phyloP scores from a whole-genome alignment of 1,140 invertebrate species.

The Microplitis mediator region DNA sequence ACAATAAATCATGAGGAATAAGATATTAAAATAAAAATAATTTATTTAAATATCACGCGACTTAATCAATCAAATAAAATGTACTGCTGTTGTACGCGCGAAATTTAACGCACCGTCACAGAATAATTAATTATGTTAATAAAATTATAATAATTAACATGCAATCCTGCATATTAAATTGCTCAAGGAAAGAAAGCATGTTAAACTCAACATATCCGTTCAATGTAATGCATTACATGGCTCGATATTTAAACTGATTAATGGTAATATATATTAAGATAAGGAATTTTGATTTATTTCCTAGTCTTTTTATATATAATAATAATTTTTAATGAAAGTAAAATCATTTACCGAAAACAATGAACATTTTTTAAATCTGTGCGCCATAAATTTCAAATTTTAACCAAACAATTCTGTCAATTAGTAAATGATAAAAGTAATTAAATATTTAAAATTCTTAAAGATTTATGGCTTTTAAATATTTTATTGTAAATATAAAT shows the following conservation, averaged over 20 bases:
- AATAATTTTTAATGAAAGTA: neutral
- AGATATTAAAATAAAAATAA: no score
- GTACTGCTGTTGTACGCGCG: neutral
- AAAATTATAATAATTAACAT: slow-evolving; percentile 3
- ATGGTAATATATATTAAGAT: neutral
- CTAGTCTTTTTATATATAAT: neutral
- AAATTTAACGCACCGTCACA: slow-evolving; percentile 3
- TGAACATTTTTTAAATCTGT: no score
- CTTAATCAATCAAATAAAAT: neutral
- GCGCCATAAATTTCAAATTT: no score
- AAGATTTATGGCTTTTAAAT: no score
- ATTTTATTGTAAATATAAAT: no score
- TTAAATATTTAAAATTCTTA: no score
- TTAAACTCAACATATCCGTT: neutral
- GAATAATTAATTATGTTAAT: slow-evolving; percentile 6
- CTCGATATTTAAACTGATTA: neutral
- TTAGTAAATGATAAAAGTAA: no score
- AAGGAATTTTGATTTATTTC: neutral
- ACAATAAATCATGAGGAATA: no score
- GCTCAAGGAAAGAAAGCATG: slow-evolving; percentile 9
- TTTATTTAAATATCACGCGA: no score
- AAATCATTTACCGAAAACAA: neutral
- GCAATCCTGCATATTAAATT: neutral
- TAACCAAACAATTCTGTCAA: no score
- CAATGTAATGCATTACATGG: slow-evolving; percentile 10